These are phyloP conservation scores for Holocentrus rufus DNA, from an alignment of 2,797 vertebrate genomes.

Conservation along the genomic window DNA sequence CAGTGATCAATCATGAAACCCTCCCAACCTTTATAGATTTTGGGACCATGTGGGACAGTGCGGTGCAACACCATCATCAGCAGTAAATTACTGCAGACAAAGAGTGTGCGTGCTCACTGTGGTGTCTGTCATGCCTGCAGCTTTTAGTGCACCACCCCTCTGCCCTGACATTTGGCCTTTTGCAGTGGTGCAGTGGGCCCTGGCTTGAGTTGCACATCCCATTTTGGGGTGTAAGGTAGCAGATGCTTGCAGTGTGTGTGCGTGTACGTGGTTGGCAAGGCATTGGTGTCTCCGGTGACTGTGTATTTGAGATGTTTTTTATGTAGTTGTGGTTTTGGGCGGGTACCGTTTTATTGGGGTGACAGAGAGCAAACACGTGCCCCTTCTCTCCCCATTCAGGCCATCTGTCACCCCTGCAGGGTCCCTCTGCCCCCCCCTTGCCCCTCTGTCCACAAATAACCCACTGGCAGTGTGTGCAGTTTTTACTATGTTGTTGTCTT, in stretches of 20 bases:
- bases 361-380: slow-evolving; percentile 32
- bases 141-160: slow-evolving; percentile 40
- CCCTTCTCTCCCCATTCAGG: slow-evolving; percentile 34
- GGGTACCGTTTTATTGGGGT: slow-evolving; percentile 21
- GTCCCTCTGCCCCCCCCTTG: neutral
- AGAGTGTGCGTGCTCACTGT: slow-evolving; percentile 37
- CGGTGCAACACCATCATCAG: slow-evolving; percentile 24
- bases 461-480: neutral
- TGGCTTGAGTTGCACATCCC: neutral
- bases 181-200: neutral
- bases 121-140: slow-evolving; percentile 38
- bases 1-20: slow-evolving; percentile 50
- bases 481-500: slow-evolving; percentile 13
- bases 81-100: slow-evolving; percentile 60
- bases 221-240: slow-evolving; percentile 7
- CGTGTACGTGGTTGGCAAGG: neutral
- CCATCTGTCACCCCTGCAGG: slow-evolving; percentile 51
- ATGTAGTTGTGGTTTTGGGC: slow-evolving; percentile 2
- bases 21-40: slow-evolving; percentile 45
- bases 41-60: slow-evolving; percentile 41
- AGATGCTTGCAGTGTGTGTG: slow-evolving; percentile 9
- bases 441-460: neutral
- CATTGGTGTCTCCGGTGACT: neutral
- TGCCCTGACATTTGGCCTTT: slow-evolving; percentile 56
- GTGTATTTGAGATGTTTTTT: slow-evolving; percentile 12